Base-by-base conservation (phyloP, 2,113 vertebrate genomes). In the Eublepharis macularius region DNA sequence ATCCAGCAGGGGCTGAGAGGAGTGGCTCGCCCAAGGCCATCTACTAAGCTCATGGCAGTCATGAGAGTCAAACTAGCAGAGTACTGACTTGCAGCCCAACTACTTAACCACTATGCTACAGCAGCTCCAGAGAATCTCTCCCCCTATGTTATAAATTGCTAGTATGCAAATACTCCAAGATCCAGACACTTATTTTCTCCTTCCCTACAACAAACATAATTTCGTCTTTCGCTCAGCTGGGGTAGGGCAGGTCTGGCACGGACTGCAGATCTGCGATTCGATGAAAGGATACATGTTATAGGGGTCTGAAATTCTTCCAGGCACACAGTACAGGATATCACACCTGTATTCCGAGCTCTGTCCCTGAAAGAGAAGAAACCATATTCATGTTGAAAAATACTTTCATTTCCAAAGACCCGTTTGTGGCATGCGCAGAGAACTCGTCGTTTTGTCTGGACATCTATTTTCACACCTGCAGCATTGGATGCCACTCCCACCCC, bases 261-360 rank as follows among this genome's bases (percentile, higher is more conserved):
- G 39, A 9, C 32, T 83, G 68, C 41, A 2, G 29, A 45, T 75
- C n/a, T 73, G 45, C 34, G 45, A n/a, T 8, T 60, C 17, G 13
- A 41, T 16, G 39, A 91, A 97, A 98, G 97, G 98, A 98, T 98
- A 98, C 98, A 98, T 0, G 98, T 98, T 88, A 98, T 98, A 14
- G 98, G 98, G 0, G 98, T 99, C 95, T 99, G 98, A 94, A 99
- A 99, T 93, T 98, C 98, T 90, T 99, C 98, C 90, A 99, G 95
- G 89, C 98, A 98, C 81, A 98, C 98, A 0, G 97, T 98, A 92
- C 98, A 98, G 1, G 98, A 98, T 94, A 99, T 99, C 17, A 98
- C 98, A 10, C 98, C 98, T 0, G 98, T 98, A 92, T 99, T 99
- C 1, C 98, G 96, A 32, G 97, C 97, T 1, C 98, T 95, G 89